These are phyloP conservation scores for Sebastes miniatus DNA, from an alignment of 2,797 vertebrate species.

Conservation along the genomic window DNA sequence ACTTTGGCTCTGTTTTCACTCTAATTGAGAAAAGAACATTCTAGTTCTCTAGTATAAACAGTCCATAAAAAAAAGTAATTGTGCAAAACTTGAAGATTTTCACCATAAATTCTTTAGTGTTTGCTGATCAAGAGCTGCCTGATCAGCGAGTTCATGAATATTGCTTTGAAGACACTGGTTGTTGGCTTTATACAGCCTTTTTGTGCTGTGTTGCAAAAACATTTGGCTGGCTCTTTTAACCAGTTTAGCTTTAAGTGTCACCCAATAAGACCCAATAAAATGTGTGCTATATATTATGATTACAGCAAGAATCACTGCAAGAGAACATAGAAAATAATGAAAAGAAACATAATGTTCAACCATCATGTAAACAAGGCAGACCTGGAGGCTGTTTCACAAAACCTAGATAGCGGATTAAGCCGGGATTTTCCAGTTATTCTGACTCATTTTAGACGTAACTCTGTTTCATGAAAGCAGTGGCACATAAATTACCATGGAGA, in stretches of 20 bases:
- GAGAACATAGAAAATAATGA: not conserved
- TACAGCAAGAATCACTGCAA: not conserved
- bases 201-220: conserved; percentile 15
- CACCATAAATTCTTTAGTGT: conserved; percentile 49
- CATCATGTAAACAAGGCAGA: not conserved
- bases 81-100: conserved; percentile 45
- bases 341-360: not conserved
- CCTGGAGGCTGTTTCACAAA: too few species aligned
- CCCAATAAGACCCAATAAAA: not conserved
- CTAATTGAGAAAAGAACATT: conserved; percentile 66
- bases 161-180: conserved; percentile 43
- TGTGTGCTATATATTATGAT: not conserved
- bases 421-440: too few species aligned
- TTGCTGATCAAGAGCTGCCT: conserved; percentile 43
- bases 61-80: conserved; percentile 54
- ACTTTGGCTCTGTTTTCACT: conserved; percentile 54
- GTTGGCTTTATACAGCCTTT: conserved; percentile 10
- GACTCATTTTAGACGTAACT: too few species aligned
- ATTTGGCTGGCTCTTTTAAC: conserved; percentile 11
- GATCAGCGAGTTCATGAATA: conserved; percentile 59
- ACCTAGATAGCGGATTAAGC: too few species aligned
- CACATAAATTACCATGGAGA: too few species aligned
- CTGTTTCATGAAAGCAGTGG: too few species aligned
- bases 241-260: conserved; percentile 8
- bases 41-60: conserved; percentile 49